Conservation (phyloP, 2,888 invertebrate genomes). For the Sepiola atlantica region DNA sequence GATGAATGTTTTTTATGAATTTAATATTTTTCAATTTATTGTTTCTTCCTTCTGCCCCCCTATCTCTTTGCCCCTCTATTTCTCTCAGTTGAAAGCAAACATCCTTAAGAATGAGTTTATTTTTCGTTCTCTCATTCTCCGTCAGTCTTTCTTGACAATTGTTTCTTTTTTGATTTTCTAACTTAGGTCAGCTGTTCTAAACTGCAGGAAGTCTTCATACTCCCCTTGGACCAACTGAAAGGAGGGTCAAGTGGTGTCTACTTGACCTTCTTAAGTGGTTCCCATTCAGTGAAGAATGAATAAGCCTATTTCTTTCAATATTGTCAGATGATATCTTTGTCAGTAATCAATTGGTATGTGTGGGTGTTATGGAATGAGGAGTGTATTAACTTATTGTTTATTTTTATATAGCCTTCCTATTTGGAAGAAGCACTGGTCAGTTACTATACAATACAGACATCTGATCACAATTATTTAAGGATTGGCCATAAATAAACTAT, state of each 20-base stretch:
- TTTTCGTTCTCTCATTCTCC: not conserved
- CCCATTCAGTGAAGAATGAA: not conserved
- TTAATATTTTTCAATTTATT: too few species aligned
- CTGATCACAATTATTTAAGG: not conserved
- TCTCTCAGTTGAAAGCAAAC: too few species aligned
- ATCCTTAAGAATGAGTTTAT: too few species aligned
- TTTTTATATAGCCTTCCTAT: not conserved
- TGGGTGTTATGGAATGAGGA: not conserved
- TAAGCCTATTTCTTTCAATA: not conserved
- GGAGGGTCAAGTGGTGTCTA: slow-evolving; percentile 36
- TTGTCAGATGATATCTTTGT: not conserved
- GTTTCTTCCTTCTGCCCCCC: too few species aligned
- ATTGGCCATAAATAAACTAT: not conserved
- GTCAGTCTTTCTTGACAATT: not conserved
- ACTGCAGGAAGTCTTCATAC: not conserved
- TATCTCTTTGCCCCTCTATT: too few species aligned
- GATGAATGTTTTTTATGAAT: too few species aligned
- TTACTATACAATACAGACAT: not conserved
- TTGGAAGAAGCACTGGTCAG: not conserved
- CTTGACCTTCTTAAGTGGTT: not conserved
- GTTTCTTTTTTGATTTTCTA: not conserved
- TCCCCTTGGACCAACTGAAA: not conserved
- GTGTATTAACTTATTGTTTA: not conserved
- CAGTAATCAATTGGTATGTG: not conserved
- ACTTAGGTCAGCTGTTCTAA: not conserved